phyloP scores from a whole-genome alignment of 92 coral and sea anemone genomes.

The Bergia puertoricense region DNA sequence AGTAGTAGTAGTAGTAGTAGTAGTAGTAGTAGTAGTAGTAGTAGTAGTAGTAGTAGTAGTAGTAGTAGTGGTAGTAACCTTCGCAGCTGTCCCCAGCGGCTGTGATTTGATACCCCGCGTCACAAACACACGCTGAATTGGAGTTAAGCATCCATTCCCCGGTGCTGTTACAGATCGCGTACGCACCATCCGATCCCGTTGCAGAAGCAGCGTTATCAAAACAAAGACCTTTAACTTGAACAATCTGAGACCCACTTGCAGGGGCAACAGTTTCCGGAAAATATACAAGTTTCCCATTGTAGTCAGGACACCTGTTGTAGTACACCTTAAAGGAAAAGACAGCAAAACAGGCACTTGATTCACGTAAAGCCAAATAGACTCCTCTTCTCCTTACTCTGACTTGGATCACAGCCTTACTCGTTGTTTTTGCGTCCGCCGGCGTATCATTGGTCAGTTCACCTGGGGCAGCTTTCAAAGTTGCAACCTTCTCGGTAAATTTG shows the following conservation, averaged over 20 bases:
- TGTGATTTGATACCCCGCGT: conserved; percentile 5
- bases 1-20: too few species aligned
- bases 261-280: conserved; percentile 5
- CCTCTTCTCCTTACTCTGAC: neutral
- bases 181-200: neutral
- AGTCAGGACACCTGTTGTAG: neutral
- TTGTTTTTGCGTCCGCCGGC: neutral
- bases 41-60: too few species aligned
- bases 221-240: conserved; percentile 3
- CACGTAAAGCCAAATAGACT: conserved; percentile 23
- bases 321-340: conserved; percentile 27
- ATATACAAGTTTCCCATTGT: neutral
- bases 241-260: neutral
- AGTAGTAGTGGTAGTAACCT: neutral
- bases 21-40: too few species aligned
- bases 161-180: conserved; percentile 2
- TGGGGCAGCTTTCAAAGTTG: conserved; percentile 18
- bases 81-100: neutral
- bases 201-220: neutral
- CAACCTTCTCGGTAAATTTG: conserved; percentile 1
- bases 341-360: conserved; percentile 16
- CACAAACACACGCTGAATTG: neutral
- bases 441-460: neutral
- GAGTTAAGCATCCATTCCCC: neutral
- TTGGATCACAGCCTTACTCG: conserved; percentile 6